Conservation (phyloP, 2,113 vertebrate species). For the Orientallactaga bullata region DNA sequence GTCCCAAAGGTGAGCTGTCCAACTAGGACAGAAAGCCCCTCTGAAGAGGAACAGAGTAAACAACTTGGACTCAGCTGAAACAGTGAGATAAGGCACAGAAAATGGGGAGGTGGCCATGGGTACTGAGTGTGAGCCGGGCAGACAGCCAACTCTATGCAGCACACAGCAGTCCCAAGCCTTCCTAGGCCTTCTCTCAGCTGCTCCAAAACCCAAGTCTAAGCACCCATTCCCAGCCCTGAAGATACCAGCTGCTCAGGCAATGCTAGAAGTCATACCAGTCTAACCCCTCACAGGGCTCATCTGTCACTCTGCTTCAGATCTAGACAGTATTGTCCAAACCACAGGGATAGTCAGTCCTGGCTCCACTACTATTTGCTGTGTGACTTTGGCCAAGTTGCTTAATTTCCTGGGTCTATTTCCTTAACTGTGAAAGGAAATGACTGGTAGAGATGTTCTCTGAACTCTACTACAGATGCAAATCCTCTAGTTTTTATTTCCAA, state of each 20-base stretch:
- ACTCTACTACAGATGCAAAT: constrained; percentile 51
- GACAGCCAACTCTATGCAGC: constrained; percentile 66
- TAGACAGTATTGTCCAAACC: constrained; percentile 35
- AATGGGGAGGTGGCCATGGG: constrained; percentile 78
- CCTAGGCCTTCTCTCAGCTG: constrained; percentile 58
- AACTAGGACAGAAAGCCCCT: constrained; percentile 73
- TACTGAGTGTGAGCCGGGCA: constrained; percentile 66
- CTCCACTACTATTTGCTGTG: constrained; percentile 55
- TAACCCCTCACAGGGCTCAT: constrained; percentile 37
- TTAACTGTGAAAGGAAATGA: constrained; percentile 49
- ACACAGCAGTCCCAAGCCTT: constrained; percentile 67
- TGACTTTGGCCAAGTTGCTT: constrained; percentile 70
- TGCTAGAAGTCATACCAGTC: constrained; percentile 26
- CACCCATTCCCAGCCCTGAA: constrained; percentile 62
- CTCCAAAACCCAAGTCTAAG: constrained; percentile 67
- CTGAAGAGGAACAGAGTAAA: constrained; percentile 82
- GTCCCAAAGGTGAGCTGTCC: constrained; percentile 74
- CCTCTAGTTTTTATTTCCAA: constrained; percentile 58
- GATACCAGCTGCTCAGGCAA: constrained; percentile 56
- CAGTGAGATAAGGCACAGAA: constrained; percentile 86
- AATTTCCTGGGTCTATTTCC: constrained; percentile 63
- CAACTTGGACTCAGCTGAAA: constrained; percentile 84
- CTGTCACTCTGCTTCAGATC: constrained; percentile 22
- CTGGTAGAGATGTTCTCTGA: constrained; percentile 29
- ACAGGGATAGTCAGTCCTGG: constrained; percentile 30